Percentiles rank a stretch among this genome's conserved stretches.
phyloP scores from a whole-genome alignment of 1,140 invertebrate species.

The Zaprionus ghesquierei region DNA sequence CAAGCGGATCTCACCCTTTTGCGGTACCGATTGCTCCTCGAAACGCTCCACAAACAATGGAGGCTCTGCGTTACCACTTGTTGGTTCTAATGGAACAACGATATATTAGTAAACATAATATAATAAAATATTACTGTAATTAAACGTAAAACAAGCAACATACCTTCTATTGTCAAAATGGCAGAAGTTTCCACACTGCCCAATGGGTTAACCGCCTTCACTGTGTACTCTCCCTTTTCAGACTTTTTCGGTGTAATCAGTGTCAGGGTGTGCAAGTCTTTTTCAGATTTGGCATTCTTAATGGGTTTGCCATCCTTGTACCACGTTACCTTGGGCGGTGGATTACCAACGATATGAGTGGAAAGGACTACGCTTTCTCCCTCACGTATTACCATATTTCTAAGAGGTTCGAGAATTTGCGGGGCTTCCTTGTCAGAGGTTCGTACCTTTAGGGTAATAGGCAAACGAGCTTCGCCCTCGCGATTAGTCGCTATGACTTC shows the following conservation, averaged over 20 bases:
- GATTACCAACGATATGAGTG: constrained; percentile 91
- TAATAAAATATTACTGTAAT: neutral
- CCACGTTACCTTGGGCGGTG: constrained; percentile 91
- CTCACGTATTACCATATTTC: constrained; percentile 89
- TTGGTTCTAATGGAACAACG: constrained; percentile 84
- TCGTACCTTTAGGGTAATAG: constrained; percentile 91
- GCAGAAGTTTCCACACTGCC: constrained; percentile 90
- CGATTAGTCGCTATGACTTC: constrained; percentile 94
- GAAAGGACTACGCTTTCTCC: constrained; percentile 90
- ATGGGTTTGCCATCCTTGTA: constrained; percentile 89
- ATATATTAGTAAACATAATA: neutral
- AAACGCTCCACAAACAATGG: constrained; percentile 94
- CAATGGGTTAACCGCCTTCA: constrained; percentile 90
- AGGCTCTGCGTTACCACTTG: constrained; percentile 88
- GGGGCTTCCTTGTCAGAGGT: constrained; percentile 90
- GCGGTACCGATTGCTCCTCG: constrained; percentile 91
- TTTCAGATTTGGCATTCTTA: constrained; percentile 86
- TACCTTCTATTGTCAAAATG: constrained; percentile 92
- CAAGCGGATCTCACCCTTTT: constrained; percentile 91
- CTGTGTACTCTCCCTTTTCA: constrained; percentile 91
- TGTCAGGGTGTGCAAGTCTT: constrained; percentile 87
- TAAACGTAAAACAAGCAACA: constrained; percentile 50
- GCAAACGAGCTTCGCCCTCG: constrained; percentile 93
- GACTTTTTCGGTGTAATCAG: constrained; percentile 87
- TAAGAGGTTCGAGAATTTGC: constrained; percentile 90